Evolutionary conservation across 2,888 invertebrate genomes (phyloP), one percentile per base, ranked within the genome.

Genomic region (Acleris literana): DNA sequence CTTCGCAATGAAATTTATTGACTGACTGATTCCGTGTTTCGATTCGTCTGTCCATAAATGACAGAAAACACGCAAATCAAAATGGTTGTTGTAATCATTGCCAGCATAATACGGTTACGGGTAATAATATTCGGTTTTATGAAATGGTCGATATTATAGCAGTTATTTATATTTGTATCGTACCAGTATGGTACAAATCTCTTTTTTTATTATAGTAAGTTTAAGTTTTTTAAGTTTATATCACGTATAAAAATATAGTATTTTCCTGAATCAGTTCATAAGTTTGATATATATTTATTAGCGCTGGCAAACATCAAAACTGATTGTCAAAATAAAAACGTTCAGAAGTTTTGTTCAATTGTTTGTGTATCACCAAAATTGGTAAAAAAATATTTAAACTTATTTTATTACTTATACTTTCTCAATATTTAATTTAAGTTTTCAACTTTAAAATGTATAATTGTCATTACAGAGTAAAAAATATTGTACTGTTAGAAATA

Each of bases 11-110:
- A 67, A 69, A 53, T 69, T 63, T 61, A 62, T 67, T 48, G 69
- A 69, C 52, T 67, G 67, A 69, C 60, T 64, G 67, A 67, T 20
- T 33, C 33, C 3, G 11, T 33, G 58, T 52, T 64, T 64, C 49
- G 46, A 56, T 57, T 57, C 25, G 22, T 18, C 20, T 13, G 25
- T 56, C 60, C 18, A 56, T 63, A 55, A 57, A 59, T 65, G 65
- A 65, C 62, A 57, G 68, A 22, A 18, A 65, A 49, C 64, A 60
- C 44, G 56, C 66, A 66, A 61, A 64, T 55, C 59, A 64, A 68
- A 68, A 68, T 64, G 68, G 68, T 56, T 57, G 60, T 46, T n/a
- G 43, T 20, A 51, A 55, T 61, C 55, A 43, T 62, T 62, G 52
- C 66, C 66, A 62, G 51, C 9, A 1, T 13, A 25, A 62, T 44